Base-by-base conservation (phyloP, 1,140 invertebrate species). In the Kradibia gibbosae region DNA sequence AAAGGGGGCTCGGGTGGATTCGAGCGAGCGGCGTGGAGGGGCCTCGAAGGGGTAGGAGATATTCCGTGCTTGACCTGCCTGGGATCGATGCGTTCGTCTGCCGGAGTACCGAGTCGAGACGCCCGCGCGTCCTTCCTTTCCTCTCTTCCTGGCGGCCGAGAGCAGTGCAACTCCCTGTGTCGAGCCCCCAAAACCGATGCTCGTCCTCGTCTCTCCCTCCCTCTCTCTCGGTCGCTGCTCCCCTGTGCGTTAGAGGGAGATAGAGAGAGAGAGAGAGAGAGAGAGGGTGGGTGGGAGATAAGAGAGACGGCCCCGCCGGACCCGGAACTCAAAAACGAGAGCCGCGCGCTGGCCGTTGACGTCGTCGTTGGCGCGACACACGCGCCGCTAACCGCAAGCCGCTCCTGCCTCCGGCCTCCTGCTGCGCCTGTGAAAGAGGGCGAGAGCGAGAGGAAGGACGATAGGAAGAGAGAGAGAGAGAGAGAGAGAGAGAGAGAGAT, bases 81-180 rank as follows among this genome's bases (percentile, higher is more conserved):
- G 89, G 89, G 90, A 91, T 91, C 90, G 90, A 91, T 91, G 90
- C 90, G 89, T 91, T 91, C 90, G 90, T 91, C 90, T 91, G 90
- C 90, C 90, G 90, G 89, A 91, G 90, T 89, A 86, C 87, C 88
- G 85, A 85, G 86, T 86, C 87, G 85, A 85, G 84, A 84, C 85
- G 89, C 88, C 87, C 87, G 84, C 87, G 86, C 87, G 86, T 88
- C 88, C 88, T 89, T 89, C 88, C 86, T 87, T 86, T 85, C 81
- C 84, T 85, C 85, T 82, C 84, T 82, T 73, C 82, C 73, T 80
- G 71, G 81, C 74, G 71, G 45, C 28, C 55, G 25, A 17, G 34
- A 25, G 45, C 65, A 39, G 53, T 60, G 70, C 50, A 62, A 83
- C 75, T 79, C 81, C 72, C 20, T 17, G 50, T n/a, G n/a, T n/a